Base-by-base conservation (phyloP, 2,113 vertebrate genomes). In the Zonotrichia leucophrys region DNA sequence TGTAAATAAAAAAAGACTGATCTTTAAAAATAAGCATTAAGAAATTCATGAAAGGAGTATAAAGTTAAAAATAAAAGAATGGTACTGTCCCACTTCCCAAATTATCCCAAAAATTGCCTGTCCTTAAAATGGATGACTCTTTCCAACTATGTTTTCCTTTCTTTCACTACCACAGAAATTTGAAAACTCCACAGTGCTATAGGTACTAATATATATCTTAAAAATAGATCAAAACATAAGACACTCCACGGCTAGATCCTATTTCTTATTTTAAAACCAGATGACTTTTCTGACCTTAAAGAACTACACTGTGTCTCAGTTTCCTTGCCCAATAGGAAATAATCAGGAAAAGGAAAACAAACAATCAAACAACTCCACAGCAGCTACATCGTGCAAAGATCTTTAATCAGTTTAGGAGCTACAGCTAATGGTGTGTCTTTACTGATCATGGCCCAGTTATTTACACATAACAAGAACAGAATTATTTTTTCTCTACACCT, bases 21-120 rank as follows among this genome's bases (percentile, higher is more conserved):
- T 76, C 11, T 75, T 55, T 46, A 3, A 2, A 86, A 84, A 66
- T 13, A 37, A 4, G 56, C 15, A 55, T n/a, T 44, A 76, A 67
- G 9, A 52, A 81, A 41, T 47, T 72, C 0, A 56, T 37, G 0
- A 33, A 47, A 47, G 9, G 1, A 39, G 1, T 1, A 4, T 2
- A 58, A 24, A 75, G 5, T 33, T 80, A 58, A 90, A 91, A 92
- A 77, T 21, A 64, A 73, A 70, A 52, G 3, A 82, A 4, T 22
- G 2, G 22, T 47, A 79, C 19, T 53, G 9, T 41, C 11, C 11
- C 17, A 60, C 6, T 59, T 83, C 19, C 4, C 12, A 76, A 76
- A 67, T 60, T 60, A 56, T 64, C 5, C 25, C 17, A 15, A 28
- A 49, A 82, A 64, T 72, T 55, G 68, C 62, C 49, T 73, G 6